phyloP scores from a whole-genome alignment of 2,888 invertebrate genomes.

The Steinernema hermaphroditum region DNA sequence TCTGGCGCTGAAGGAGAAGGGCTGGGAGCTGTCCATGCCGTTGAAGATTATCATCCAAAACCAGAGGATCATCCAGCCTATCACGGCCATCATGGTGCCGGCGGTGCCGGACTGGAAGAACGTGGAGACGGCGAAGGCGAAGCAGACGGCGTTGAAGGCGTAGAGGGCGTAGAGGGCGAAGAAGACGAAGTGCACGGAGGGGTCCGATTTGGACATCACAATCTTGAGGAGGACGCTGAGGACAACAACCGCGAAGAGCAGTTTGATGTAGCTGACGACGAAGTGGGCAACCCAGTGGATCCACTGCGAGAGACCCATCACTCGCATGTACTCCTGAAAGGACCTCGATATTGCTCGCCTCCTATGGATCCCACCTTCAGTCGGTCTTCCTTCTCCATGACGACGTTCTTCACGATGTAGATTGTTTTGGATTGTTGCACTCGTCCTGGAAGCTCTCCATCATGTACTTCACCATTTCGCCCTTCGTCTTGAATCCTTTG shows the following conservation, averaged over 20 bases:
- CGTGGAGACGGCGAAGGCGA: conserved; percentile 56
- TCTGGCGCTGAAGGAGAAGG: conserved; percentile 41
- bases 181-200: conserved; percentile 53
- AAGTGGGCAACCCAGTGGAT: conserved; percentile 86
- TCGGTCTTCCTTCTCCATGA: conserved; percentile 78
- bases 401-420: conserved; percentile 77
- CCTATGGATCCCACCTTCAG: conserved; percentile 72
- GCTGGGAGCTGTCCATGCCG: conserved; percentile 32
- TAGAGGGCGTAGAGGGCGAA: conserved; percentile 42
- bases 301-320: conserved; percentile 84
- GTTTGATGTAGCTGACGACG: conserved; percentile 67
- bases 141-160: conserved; percentile 48
- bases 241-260: conserved; percentile 50
- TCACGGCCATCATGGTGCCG: conserved; percentile 54
- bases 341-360: too few species aligned
- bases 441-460: conserved; percentile 50
- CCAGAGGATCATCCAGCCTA: conserved; percentile 55
- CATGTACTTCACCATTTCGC: conserved; percentile 66
- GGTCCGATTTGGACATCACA: conserved; percentile 44
- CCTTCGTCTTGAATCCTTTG: conserved; percentile 65
- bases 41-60: conserved; percentile 43
- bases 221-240: conserved; percentile 45
- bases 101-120: conserved; percentile 59
- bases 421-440: conserved; percentile 68
- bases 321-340: conserved; percentile 83